Evolutionary conservation across 2,888 invertebrate species (phyloP).

Genomic region (Cryptus armator): DNA sequence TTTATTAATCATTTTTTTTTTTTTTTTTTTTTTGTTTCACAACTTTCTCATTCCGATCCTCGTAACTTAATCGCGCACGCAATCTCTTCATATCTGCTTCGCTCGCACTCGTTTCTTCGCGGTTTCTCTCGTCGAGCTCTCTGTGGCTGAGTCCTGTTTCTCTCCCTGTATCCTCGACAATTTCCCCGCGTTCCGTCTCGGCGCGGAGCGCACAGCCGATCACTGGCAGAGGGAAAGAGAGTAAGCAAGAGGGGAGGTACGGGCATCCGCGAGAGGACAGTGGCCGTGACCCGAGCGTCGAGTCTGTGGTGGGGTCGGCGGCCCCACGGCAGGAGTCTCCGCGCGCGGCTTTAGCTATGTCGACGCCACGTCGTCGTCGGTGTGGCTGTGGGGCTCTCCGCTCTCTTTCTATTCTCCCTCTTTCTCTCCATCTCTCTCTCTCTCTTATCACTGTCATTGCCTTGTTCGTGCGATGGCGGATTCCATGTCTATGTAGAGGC

Average conservation of each 20-base stretch:
- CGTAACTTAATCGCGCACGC: neutral
- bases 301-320: constrained; percentile 81
- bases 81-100: constrained; percentile 11
- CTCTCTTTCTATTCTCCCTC: constrained; percentile 9
- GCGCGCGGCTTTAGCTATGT: constrained; percentile 67
- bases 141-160: constrained; percentile 29
- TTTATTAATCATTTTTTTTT: neutral
- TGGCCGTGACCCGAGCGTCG: constrained; percentile 82
- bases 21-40: neutral
- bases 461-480: constrained; percentile 42
- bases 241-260: constrained; percentile 33
- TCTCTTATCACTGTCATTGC: constrained; percentile 50
- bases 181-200: constrained; percentile 58
- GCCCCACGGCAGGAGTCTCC: constrained; percentile 77
- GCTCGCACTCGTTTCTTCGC: constrained; percentile 43
- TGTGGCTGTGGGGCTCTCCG: constrained; percentile 53
- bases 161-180: constrained; percentile 23
- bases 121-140: constrained; percentile 21
- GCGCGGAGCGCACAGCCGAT: constrained; percentile 64
- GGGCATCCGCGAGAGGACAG: constrained; percentile 77
- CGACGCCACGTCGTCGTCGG: constrained; percentile 69
- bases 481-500: constrained; percentile 4
- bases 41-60: neutral
- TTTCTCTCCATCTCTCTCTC: neutral
- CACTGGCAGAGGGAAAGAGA: constrained; percentile 56